Evolutionary conservation across 2,888 invertebrate genomes (phyloP), one percentile per base, ranked within the genome.

Genomic region (Agonopterix subpropinquella): DNA sequence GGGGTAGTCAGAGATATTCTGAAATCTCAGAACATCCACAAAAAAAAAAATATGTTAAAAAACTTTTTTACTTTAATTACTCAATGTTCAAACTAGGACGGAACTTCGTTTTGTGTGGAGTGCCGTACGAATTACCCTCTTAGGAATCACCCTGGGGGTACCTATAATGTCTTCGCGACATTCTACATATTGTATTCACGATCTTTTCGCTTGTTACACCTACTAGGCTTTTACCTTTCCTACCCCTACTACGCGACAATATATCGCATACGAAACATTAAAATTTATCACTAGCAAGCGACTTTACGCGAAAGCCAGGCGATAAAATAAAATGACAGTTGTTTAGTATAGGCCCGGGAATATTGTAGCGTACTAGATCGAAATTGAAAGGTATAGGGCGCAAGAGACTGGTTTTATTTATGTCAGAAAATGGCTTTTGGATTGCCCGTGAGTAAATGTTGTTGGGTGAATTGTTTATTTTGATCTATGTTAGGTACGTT

Each of bases 301-400:
- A 81, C 76, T 85, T 82, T 83, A 84, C 83, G 77, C 70, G 74
- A 69, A 80, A 85, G 82, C 80, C 77, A 61, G 83, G 87, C 80
- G 80, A 86, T 87, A 87, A 88, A 88, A 87, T 86, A 87, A 86
- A 86, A 87, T 85, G 87, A 86, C 87, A 86, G 84, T 88, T 87
- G 87, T 87, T 88, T 88, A 88, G 83, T 82, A 79, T 67, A 74
- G 81, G 69, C 80, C 59, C 76, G 85, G 87, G 87, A 82, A 78
- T 80, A 79, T 77, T 13, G 47, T 18, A 35, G 47, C 50, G 49
- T 61, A 73, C 70, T 76, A 77, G 75, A 77, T 76, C 73, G 77
- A 82, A 85, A 88, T 87, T 88, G 87, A 88, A 88, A 86, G 86
- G 84, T 82, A 86, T 81, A 77, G 84, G 82, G 77, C 85, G 73